phyloP scores from a whole-genome alignment of 2,797 vertebrate genomes.

The Microcaecilia unicolor region DNA sequence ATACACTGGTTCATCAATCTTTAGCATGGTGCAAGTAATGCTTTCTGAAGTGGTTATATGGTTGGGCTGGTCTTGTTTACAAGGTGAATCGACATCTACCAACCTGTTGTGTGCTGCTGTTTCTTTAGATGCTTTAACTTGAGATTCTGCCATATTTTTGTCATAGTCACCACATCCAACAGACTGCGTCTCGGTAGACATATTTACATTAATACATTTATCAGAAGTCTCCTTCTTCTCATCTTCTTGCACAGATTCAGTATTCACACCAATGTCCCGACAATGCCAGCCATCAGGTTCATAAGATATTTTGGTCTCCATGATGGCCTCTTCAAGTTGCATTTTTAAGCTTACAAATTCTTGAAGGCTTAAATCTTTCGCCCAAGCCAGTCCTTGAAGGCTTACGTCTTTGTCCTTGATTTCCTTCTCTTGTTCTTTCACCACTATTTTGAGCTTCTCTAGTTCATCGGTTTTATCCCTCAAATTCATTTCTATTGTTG shows the following conservation, averaged over 20 bases:
- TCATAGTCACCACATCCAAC: neutral
- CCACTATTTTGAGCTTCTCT: constrained; percentile 52
- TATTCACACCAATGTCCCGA: constrained; percentile 46
- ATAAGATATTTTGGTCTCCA: constrained; percentile 19
- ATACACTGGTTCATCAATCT: constrained; percentile 27
- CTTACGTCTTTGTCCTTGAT: constrained; percentile 69
- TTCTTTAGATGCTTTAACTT: constrained; percentile 10
- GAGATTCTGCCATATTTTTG: neutral
- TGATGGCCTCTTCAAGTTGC: constrained; percentile 30
- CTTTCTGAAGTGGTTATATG: neutral
- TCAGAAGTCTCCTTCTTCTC: constrained; percentile 27
- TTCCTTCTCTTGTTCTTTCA: constrained; percentile 69
- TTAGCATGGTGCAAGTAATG: constrained; percentile 23
- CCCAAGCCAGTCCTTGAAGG: constrained; percentile 69
- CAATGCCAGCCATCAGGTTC: neutral
- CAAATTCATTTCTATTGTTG: constrained; percentile 65
- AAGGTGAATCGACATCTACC: accelerated
- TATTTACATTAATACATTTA: constrained; percentile 46
- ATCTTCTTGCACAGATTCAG: constrained; percentile 10
- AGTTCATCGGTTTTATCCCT: constrained; percentile 66
- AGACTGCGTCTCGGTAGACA: constrained; percentile 20
- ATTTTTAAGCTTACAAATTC: too few species aligned
- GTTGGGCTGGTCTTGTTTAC: constrained; percentile 10
- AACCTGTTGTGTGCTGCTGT: constrained; percentile 1
- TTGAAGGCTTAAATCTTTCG: too few species aligned